These are phyloP conservation scores for Athalia cordata DNA, from an alignment of 2,888 invertebrate genomes.

Conservation along the genomic window DNA sequence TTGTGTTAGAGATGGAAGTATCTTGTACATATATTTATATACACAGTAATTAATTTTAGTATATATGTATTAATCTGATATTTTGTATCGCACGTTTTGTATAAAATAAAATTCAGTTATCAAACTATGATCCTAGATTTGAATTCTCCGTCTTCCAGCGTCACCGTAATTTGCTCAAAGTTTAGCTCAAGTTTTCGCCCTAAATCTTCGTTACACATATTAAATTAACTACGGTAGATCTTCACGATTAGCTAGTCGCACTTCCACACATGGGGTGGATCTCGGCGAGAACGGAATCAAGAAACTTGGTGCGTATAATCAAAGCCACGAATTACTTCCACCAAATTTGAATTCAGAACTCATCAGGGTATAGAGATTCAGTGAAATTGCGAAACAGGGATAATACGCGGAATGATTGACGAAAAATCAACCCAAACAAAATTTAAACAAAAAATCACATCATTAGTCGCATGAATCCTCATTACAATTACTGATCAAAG, in stretches of 20 bases:
- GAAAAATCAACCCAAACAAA: too few relatives aligned
- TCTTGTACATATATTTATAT: constrained; percentile 52
- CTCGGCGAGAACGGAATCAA: not conserved
- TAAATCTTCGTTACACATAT: not conserved
- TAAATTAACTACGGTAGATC: constrained; percentile 2
- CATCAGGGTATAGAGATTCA: not conserved
- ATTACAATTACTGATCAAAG: too few relatives aligned
- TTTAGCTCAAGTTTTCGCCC: not conserved
- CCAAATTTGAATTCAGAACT: not conserved
- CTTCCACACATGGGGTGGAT: constrained; percentile 3
- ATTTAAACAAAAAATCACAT: too few relatives aligned
- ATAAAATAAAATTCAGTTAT: constrained; percentile 52
- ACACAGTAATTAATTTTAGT: constrained; percentile 55
- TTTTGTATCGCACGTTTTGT: constrained; percentile 59
- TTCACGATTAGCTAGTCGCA: not conserved
- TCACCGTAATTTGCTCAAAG: not conserved
- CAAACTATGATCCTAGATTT: not conserved
- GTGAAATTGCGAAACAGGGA: too few relatives aligned
- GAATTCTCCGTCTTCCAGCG: not conserved
- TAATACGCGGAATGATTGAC: too few relatives aligned
- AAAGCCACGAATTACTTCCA: constrained; percentile 9
- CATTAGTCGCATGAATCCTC: too few relatives aligned
- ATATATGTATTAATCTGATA: constrained; percentile 44
- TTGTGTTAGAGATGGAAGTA: constrained; percentile 23
- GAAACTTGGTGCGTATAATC: not conserved